Conservation (phyloP, 1,140 invertebrate genomes). For the Mizuhopecten yessoensis region DNA sequence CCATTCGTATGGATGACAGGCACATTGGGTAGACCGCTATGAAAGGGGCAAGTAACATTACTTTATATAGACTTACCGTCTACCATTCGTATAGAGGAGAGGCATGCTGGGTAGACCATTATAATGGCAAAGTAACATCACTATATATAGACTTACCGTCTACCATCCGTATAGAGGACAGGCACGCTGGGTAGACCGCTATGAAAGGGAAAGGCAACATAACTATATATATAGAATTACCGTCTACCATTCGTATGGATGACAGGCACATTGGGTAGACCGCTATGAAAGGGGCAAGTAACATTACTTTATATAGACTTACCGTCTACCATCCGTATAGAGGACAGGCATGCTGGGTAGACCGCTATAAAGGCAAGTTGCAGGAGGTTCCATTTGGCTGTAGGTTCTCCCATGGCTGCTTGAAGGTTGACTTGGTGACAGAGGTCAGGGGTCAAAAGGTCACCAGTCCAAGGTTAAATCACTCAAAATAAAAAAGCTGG, state of each 20-base stretch:
- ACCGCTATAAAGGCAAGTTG: slow-evolving; percentile 68
- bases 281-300: slow-evolving; percentile 57
- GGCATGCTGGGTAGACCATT: slow-evolving; percentile 64
- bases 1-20: too few species aligned
- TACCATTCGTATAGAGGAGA: slow-evolving; percentile 61
- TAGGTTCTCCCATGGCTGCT: slow-evolving; percentile 63
- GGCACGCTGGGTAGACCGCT: slow-evolving; percentile 65
- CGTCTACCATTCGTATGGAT: slow-evolving; percentile 51
- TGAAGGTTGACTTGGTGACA: neutral
- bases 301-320: slow-evolving; percentile 31
- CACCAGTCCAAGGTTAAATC: neutral
- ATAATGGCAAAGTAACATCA: slow-evolving; percentile 68
- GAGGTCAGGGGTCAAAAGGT: neutral
- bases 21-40: too few species aligned
- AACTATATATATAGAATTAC: too few species aligned
- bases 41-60: too few species aligned
- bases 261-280: slow-evolving; percentile 56
- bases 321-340: slow-evolving; percentile 57
- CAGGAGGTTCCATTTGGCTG: slow-evolving; percentile 71
- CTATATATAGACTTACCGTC: too few species aligned
- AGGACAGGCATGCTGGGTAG: slow-evolving; percentile 67
- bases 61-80: slow-evolving; percentile 53
- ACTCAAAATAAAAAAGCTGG: neutral
- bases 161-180: slow-evolving; percentile 59
- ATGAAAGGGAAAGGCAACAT: too few species aligned